Percentiles rank a stretch among this genome's conserved stretches.
Conservation (phyloP, 2,888 invertebrate genomes). For the Himalopsyche kuldschensis region DNA sequence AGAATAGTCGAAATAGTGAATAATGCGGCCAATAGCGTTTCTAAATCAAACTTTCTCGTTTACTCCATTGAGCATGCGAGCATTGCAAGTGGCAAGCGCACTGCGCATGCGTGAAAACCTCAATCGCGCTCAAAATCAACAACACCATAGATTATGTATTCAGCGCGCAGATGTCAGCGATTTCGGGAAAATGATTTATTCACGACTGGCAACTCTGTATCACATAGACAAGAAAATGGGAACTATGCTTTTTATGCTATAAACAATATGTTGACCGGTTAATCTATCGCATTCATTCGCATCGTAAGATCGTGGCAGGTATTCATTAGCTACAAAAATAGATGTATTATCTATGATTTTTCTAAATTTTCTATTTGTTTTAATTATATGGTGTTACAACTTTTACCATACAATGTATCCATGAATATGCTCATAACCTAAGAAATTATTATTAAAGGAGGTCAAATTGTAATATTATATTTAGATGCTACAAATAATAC, state of each 20-base stretch:
- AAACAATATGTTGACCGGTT: too few relatives aligned
- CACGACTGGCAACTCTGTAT: neutral
- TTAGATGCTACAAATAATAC: too few relatives aligned
- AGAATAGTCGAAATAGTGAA: neutral
- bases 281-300: too few relatives aligned
- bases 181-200: neutral
- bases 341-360: too few relatives aligned
- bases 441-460: too few relatives aligned
- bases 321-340: too few relatives aligned
- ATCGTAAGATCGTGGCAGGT: too few relatives aligned
- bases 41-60: conserved; percentile 27
- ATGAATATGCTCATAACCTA: too few relatives aligned
- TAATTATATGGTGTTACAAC: too few relatives aligned
- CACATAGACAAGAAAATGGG: neutral
- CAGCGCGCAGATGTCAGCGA: neutral
- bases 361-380: too few relatives aligned
- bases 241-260: neutral
- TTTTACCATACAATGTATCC: too few relatives aligned
- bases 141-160: neutral
- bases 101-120: neutral
- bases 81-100: neutral
- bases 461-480: too few relatives aligned
- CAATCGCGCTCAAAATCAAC: neutral
- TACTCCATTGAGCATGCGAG: neutral
- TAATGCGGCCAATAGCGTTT: conserved; percentile 17